A percentile compares a stretch with the other conserved stretches of the same genome.
These are phyloP conservation scores for Bradypus variegatus DNA, from an alignment of 2,797 vertebrate species.

Conservation along the genomic window DNA sequence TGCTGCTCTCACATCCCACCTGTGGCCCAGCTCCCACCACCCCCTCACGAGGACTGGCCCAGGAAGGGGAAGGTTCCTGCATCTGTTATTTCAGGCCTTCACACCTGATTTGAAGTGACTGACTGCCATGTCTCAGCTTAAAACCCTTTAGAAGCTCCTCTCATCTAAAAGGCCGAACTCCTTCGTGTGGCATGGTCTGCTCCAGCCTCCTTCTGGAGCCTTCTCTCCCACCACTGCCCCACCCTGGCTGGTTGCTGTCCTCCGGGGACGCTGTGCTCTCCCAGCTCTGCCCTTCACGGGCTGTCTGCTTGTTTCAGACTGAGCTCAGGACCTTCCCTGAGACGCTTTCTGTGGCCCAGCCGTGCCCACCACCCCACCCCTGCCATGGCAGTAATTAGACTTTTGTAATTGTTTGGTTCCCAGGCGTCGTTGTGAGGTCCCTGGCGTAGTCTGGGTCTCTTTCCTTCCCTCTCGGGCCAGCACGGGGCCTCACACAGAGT, in stretches of 20 bases:
- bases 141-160: neutral
- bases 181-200: neutral
- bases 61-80: neutral
- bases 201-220: neutral
- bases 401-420: fast-evolving
- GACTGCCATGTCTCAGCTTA: neutral
- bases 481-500: fast-evolving
- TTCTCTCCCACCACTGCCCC: neutral
- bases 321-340: neutral
- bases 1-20: neutral
- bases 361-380: neutral
- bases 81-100: neutral
- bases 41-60: neutral
- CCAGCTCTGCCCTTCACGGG: fast-evolving
- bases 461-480: neutral
- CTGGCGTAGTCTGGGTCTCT: fast-evolving
- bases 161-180: neutral
- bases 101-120: neutral
- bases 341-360: neutral
- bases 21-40: neutral
- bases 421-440: neutral
- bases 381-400: fast-evolving
- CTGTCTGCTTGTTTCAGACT: neutral
- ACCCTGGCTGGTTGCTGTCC: neutral
- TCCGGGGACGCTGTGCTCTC: fast-evolving